phyloP scores from a whole-genome alignment of 2,888 invertebrate species.

The Quadriops clusia region DNA sequence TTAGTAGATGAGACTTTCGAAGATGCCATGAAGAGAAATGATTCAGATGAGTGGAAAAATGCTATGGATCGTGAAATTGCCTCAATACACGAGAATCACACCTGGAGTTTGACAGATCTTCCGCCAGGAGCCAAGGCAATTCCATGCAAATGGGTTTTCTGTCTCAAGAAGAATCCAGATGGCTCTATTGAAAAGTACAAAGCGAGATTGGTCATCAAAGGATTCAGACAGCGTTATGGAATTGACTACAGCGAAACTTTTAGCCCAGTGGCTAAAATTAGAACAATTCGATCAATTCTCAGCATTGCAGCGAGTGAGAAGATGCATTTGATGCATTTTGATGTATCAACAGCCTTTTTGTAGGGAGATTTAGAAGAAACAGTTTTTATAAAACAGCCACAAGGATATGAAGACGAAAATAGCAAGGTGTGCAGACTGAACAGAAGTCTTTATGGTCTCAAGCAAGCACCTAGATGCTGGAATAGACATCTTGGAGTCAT shows the following conservation, averaged over 20 bases:
- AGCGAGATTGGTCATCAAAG: constrained; percentile 22
- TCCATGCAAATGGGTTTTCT: constrained; percentile 22
- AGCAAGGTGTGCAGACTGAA: constrained; percentile 23
- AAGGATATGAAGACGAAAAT: constrained; percentile 24
- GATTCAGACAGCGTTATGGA: constrained; percentile 1
- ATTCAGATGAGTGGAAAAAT: constrained; percentile 11
- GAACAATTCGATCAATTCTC: too few relatives aligned
- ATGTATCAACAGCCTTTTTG: too few relatives aligned
- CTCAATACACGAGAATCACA: constrained; percentile 23
- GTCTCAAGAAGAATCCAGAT: constrained; percentile 21
- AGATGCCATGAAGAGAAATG: constrained; percentile 6
- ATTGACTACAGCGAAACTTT: constrained; percentile 4
- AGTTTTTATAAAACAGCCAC: constrained; percentile 27
- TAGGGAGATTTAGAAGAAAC: constrained; percentile 5
- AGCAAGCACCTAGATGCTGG: constrained; percentile 29
- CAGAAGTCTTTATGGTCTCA: constrained; percentile 29
- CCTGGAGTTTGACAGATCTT: constrained; percentile 19
- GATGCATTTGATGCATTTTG: too few relatives aligned
- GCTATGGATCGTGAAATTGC: constrained; percentile 20
- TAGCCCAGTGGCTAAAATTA: too few relatives aligned
- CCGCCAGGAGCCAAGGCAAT: constrained; percentile 20
- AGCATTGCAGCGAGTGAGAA: too few relatives aligned
- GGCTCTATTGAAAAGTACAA: constrained; percentile 22
- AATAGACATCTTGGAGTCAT: constrained; percentile 24
- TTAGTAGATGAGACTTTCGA: constrained; percentile 3